Evolutionary conservation across 2,797 vertebrate species (phyloP), one percentile per base, ranked within the genome.

Genomic region (Ctenopoma multispine): DNA sequence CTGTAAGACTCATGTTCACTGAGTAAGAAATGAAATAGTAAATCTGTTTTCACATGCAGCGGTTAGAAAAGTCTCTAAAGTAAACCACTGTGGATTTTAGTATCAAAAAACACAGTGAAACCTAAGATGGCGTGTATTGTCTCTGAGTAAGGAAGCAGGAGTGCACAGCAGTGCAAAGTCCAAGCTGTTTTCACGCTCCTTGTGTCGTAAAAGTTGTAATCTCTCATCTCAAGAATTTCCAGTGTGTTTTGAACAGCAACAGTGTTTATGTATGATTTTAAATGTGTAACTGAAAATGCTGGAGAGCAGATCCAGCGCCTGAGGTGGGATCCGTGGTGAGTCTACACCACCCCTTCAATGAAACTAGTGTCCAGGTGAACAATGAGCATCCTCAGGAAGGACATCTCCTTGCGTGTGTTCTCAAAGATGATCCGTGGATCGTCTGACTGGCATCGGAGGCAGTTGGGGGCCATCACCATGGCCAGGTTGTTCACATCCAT

Each of bases 381-480:
- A 8, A 97, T 97, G 51, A 97, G 94, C 95, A 97, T 96, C 62
- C 96, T 93, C 36, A 97, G 88, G 66, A 97, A 97, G 71, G 96
- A 96, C 96, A 97, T 97, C 83, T 97, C 96, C 68, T 97, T 97
- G 74, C 96, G 95, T 0, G 96, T 97, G 88, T 97, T 97, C 89
- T 97, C 96, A 18, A 97, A 97, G 89, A 97, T 97, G 69, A 97
- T 2, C 1, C 96, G 94, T 0, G 96, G 96, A 63, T 97, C 96
- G 0, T 97, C 96, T 0, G 96, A 97, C 44, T 96, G 95, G 80
- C 96, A 97, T 20, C 96, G 94, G 51, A 97, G 95, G 72, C 96
- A 97, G 92, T 97, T 97, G 71, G 96, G 96, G 9, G 96, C 96
- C 96, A 97, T 97, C 73, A 97, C 96, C 96, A 97, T 97, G 75